Base-by-base conservation (phyloP, 2,113 vertebrate genomes). In the Geococcyx californianus region DNA sequence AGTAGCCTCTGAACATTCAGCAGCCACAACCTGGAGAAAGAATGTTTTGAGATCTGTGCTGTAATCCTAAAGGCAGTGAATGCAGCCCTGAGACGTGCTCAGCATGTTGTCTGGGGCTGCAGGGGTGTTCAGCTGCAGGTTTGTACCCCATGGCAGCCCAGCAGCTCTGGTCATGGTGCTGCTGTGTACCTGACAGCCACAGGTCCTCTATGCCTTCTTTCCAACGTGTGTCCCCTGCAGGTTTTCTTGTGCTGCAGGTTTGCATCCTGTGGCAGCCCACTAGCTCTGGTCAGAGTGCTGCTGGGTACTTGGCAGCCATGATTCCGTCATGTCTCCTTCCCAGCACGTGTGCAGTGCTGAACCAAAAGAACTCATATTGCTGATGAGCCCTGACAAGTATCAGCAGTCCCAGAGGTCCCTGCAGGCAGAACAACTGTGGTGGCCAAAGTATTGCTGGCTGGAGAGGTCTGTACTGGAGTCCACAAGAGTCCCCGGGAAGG, bases 331-430 rank as follows among this genome's bases (percentile, higher is more conserved):
- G 28, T 54, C 44, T 9, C 8, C 67, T 80, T 80, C 4, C 9
- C 21, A 9, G 3, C 0, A 0, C 5, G 8, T 28, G 6, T 60
- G 49, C 13, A 51, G 56, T 47, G 68, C 40, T 80, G 72, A 40
- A 47, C 34, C 13, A 5, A 52, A 58, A 20, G 52, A 72, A 78
- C 59, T 3, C 18, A 28, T 38, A 3, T 33, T 4, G 9, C 56
- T 87, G 64, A 77, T 64, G 56, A 44, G 29, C 34, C 34, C 44
- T 72, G 49, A 54, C 54, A 80, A 31, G 4, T 24, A 25, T 3
- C 36, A 33, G 36, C 14, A 33, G 45, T 49, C 40, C 19, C 49
- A 40, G 81, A 70, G 38, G 56, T 72, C 52, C 33, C 40, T 88
- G 31, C 36, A 45, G 89, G 36, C 26, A 42, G 74, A 64, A 77